Conservation (phyloP, 2,797 vertebrate genomes). For the Lycodopsis pacificus region DNA sequence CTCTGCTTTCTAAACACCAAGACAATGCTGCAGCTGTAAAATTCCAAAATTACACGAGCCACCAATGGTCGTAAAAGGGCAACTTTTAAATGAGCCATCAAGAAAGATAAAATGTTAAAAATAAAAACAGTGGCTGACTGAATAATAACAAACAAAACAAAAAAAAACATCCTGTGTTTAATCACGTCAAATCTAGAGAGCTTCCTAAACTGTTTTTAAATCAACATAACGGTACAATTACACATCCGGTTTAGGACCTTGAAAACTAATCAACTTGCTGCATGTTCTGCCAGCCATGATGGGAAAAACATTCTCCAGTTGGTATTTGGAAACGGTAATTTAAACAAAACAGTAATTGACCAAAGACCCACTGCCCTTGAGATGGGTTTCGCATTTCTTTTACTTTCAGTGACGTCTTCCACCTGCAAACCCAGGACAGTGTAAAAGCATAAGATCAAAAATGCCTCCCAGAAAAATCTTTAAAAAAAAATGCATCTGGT, state of each 20-base stretch:
- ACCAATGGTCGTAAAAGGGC: not conserved
- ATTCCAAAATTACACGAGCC: not conserved
- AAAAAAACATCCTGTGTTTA: conserved; percentile 18
- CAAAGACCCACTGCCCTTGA: conserved; percentile 26
- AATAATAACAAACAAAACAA: not conserved
- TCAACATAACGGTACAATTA: conserved; percentile 45
- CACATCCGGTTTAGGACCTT: conserved; percentile 52
- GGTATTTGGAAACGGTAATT: conserved; percentile 47
- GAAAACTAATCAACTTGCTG: conserved; percentile 52
- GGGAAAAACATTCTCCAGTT: conserved; percentile 38
- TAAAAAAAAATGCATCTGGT: not conserved
- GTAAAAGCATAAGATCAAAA: not conserved
- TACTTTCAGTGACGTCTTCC: conserved; percentile 40
- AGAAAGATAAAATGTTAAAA: conserved; percentile 5
- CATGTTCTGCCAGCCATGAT: conserved; percentile 35
- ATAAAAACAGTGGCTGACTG: conserved; percentile 7
- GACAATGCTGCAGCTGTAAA: conserved; percentile 19
- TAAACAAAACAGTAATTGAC: conserved; percentile 61
- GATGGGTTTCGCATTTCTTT: conserved; percentile 53
- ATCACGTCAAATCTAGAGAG: conserved; percentile 29
- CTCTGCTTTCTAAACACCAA: not conserved
- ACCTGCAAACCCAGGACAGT: conserved; percentile 32
- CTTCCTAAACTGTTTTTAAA: conserved; percentile 54
- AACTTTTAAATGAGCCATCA: conserved; percentile 8
- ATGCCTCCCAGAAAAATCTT: not conserved